Evolutionary conservation across 1,140 invertebrate species (phyloP).

Genomic region (Bombus affinis): DNA sequence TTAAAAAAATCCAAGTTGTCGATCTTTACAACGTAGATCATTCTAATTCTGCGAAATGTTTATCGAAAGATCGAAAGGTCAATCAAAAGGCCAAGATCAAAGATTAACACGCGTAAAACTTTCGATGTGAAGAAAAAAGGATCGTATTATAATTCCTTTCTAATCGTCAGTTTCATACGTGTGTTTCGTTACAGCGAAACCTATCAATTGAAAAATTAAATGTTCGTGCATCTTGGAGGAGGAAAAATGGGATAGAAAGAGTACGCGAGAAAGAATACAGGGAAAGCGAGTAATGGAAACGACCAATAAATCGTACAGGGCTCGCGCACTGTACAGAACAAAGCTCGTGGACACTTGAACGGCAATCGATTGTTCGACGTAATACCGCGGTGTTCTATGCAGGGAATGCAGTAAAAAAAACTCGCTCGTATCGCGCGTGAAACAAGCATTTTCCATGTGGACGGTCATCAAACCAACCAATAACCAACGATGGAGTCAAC

Average conservation of each 20-base stretch:
- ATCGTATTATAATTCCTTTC: too few relatives aligned
- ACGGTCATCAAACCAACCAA: slow-evolving; percentile 47
- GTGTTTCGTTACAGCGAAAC: background rate
- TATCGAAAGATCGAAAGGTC: too few relatives aligned
- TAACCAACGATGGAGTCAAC: slow-evolving; percentile 58
- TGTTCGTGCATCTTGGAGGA: background rate
- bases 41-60: too few relatives aligned
- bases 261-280: background rate
- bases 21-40: too few relatives aligned
- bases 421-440: slow-evolving; percentile 51
- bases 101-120: too few relatives aligned
- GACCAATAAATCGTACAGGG: background rate
- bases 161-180: too few relatives aligned
- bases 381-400: background rate
- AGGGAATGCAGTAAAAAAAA: slow-evolving; percentile 47
- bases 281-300: background rate
- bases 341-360: too few relatives aligned
- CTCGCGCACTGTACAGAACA: background rate
- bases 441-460: slow-evolving; percentile 64
- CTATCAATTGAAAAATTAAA: background rate
- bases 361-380: background rate
- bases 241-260: background rate
- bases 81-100: too few relatives aligned
- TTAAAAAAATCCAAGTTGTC: too few relatives aligned
- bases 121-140: too few relatives aligned